phyloP scores from a whole-genome alignment of 1,140 invertebrate species.

The Halotydeus destructor region DNA sequence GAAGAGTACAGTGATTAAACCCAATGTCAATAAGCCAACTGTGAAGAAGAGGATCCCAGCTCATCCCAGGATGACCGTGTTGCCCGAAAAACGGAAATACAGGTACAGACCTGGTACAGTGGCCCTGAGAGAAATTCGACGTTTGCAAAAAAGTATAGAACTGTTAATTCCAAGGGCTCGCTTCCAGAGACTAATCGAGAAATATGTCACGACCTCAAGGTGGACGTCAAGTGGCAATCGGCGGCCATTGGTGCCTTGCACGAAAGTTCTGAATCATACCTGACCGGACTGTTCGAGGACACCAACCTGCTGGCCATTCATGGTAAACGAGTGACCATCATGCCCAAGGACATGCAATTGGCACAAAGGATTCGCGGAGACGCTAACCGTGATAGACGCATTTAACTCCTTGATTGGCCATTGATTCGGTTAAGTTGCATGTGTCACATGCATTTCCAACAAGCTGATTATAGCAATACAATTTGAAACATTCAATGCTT shows the following conservation, averaged over 20 bases:
- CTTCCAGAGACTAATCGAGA: slow-evolving; percentile 8
- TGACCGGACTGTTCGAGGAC: slow-evolving; percentile 24
- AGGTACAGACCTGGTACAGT: slow-evolving; percentile 25
- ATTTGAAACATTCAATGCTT: too few relatives aligned
- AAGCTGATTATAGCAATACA: too few relatives aligned
- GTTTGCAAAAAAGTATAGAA: slow-evolving; percentile 27
- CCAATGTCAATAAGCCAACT: too few relatives aligned
- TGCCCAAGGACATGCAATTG: slow-evolving; percentile 22
- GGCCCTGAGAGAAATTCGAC: slow-evolving; percentile 25
- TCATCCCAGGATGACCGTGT: too few relatives aligned
- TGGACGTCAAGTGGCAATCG: background rate
- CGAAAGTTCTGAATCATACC: slow-evolving; percentile 23
- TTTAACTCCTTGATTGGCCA: too few relatives aligned
- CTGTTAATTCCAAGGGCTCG: slow-evolving; percentile 23
- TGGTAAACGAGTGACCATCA: slow-evolving; percentile 23
- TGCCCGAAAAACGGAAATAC: background rate
- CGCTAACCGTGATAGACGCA: too few relatives aligned
- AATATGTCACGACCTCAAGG: slow-evolving; percentile 6
- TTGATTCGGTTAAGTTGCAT: too few relatives aligned
- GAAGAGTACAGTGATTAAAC: too few relatives aligned
- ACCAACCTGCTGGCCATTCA: slow-evolving; percentile 23
- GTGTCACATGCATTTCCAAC: too few relatives aligned
- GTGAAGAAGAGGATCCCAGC: too few relatives aligned
- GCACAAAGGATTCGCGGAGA: slow-evolving; percentile 21
- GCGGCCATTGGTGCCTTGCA: slow-evolving; percentile 18